Evolutionary conservation across 1,140 invertebrate genomes (phyloP), one percentile per base, ranked within the genome.

Genomic region (Cotesia vestalis): DNA sequence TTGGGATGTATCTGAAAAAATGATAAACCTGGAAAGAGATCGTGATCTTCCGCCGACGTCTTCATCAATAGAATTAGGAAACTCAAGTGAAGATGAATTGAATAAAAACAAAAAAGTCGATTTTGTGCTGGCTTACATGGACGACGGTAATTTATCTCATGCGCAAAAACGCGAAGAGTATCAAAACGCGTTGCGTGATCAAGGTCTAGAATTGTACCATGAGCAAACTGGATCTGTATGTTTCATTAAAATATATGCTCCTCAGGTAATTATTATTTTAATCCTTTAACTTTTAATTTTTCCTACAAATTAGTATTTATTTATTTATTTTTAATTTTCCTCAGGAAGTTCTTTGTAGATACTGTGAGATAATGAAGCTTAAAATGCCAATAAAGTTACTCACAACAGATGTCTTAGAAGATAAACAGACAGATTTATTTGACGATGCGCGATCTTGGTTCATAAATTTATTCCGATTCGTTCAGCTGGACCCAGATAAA

Each of bases 341-440:
- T 4, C 60, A 84, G 83, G 91, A 94, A 79, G 92, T 97, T 3
- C 82, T 97, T 36, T 90, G 90, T 70, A 89, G 92, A 76, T 96
- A 96, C 85, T 92, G 93, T 66, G 96, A 97, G 86, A 91, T 97
- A 66, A 88, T 96, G 73, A 95, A 95, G 85, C 89, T 98, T 57
- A 91, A 95, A 84, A 92, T 97, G 91, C 96, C 96, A 55, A 92
- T 98, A 76, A 94, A 92, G 87, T 87, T 91, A 83, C 90, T 93
- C 77, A 72, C 79, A 2, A 64, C 79, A 63, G 76, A 83, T 8
- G 77, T 77, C 52, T 73, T 80, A 34, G 75, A 77, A 34, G 57
- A 71, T n/a, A 72, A 9, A n/a, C 63, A 20, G 2, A 75, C 57
- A 6, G 81, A 83, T 68, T 68, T 84, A 53, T 81, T 84, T 51